These are phyloP conservation scores for Cyprinodon diabolis DNA, from an alignment of 2,797 vertebrate genomes.

Conservation along the genomic window DNA sequence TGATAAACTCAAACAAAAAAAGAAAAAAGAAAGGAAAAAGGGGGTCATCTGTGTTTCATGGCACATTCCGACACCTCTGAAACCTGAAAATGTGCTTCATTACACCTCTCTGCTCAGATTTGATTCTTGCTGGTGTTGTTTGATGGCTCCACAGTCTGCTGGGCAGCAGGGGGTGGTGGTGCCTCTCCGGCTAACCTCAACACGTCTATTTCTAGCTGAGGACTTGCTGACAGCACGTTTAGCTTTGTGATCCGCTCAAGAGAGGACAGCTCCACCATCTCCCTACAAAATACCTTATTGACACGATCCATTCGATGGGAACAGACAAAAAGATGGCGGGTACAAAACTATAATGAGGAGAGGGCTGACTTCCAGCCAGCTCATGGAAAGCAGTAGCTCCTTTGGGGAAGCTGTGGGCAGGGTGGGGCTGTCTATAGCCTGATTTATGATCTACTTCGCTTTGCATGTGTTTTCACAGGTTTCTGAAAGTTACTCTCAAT, in stretches of 20 bases:
- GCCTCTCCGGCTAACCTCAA: conserved; percentile 72
- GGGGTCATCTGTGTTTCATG: conserved; percentile 32
- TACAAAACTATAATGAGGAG: conserved; percentile 51
- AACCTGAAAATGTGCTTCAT: conserved; percentile 64
- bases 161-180: conserved; percentile 63
- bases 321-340: conserved; percentile 29
- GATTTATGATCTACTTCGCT: conserved; percentile 70
- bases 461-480: conserved; percentile 75
- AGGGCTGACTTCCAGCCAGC: conserved; percentile 56
- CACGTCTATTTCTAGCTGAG: conserved; percentile 74
- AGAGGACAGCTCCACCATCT: conserved; percentile 69
- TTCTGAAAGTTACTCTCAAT: conserved; percentile 77
- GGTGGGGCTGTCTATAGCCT: conserved; percentile 62
- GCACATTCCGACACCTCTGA: conserved; percentile 48
- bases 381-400: conserved; percentile 60
- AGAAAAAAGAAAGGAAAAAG: not conserved
- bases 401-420: conserved; percentile 44
- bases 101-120: conserved; percentile 56
- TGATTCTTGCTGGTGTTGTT: conserved; percentile 57
- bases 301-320: conserved; percentile 59
- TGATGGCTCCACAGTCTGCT: conserved; percentile 62
- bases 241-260: conserved; percentile 74
- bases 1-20: conserved; percentile 18
- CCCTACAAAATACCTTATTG: conserved; percentile 64
- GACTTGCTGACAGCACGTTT: conserved; percentile 79